Evolutionary conservation across 1,140 invertebrate genomes (phyloP).

Genomic region (Temnothorax nylanderi): DNA sequence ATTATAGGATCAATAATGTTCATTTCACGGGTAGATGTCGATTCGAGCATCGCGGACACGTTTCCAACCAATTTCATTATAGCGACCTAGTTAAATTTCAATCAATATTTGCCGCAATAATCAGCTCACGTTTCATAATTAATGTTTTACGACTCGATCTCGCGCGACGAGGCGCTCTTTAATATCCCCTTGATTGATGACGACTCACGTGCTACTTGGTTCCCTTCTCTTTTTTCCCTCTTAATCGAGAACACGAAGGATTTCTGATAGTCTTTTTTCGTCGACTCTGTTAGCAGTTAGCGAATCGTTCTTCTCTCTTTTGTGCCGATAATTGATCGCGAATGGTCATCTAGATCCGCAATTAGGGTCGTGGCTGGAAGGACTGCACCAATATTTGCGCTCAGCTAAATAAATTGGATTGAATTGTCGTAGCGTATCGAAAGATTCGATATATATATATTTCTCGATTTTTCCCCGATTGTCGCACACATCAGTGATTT

Average conservation of each 20-base stretch:
- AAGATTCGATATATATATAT: neutral
- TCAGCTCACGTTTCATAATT: constrained; percentile 55
- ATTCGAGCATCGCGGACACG: neutral
- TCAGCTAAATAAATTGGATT: constrained; percentile 55
- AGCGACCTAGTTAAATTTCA: constrained; percentile 51
- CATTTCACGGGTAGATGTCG: constrained; percentile 14
- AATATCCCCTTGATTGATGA: constrained; percentile 34
- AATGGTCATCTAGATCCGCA: constrained; percentile 41
- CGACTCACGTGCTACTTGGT: constrained; percentile 9
- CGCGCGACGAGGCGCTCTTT: constrained; percentile 12
- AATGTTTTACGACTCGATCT: constrained; percentile 40
- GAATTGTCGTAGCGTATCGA: constrained; percentile 33
- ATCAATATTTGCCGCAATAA: constrained; percentile 58
- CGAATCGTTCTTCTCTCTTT: constrained; percentile 30
- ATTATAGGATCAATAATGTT: constrained; percentile 23
- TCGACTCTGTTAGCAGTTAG: neutral
- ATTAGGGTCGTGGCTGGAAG: constrained; percentile 34
- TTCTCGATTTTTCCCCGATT: constrained; percentile 39
- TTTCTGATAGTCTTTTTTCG: constrained; percentile 29
- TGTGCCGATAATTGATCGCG: constrained; percentile 56
- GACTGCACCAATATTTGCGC: constrained; percentile 49
- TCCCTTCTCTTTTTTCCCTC: neutral
- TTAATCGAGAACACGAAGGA: neutral
- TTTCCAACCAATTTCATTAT: constrained; percentile 43
- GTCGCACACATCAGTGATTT: neutral